These are phyloP conservation scores for Phylloscopus trochilus DNA, from an alignment of 2,113 vertebrate genomes.

Conservation along the genomic window DNA sequence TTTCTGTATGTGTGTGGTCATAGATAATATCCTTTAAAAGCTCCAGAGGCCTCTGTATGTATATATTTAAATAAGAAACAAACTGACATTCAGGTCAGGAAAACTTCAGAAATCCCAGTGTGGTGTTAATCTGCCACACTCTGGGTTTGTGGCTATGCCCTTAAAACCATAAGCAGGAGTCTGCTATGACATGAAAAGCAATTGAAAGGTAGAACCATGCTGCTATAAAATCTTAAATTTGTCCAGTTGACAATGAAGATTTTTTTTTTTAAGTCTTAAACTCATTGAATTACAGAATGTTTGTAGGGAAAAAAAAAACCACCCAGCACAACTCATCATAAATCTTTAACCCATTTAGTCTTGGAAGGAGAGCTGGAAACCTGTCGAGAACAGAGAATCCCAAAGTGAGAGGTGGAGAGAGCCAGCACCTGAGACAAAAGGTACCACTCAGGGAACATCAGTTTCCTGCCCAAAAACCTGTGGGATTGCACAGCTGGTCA, in stretches of 20 bases:
- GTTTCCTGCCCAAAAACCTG: neutral
- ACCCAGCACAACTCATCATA: fast-evolving
- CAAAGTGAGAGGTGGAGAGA: neutral
- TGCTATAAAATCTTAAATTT: neutral
- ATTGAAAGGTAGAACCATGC: neutral
- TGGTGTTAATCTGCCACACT: neutral
- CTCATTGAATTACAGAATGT: neutral
- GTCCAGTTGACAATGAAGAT: neutral
- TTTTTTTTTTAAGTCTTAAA: neutral
- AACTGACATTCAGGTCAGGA: neutral
- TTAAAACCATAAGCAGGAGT: neutral
- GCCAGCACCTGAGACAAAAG: fast-evolving
- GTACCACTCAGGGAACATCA: neutral
- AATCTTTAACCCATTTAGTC: neutral
- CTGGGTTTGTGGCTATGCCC: neutral
- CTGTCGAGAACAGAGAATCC: neutral
- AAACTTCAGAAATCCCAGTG: neutral
- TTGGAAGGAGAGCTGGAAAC: neutral
- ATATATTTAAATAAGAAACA: neutral
- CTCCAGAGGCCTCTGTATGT: neutral
- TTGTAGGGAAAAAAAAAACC: neutral
- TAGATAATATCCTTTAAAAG: neutral
- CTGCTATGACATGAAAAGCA: neutral
- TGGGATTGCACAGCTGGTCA: neutral
- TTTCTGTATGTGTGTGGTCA: neutral